Evolutionary conservation across 2,888 invertebrate species (phyloP).

Genomic region (Parelbella ahira): DNA sequence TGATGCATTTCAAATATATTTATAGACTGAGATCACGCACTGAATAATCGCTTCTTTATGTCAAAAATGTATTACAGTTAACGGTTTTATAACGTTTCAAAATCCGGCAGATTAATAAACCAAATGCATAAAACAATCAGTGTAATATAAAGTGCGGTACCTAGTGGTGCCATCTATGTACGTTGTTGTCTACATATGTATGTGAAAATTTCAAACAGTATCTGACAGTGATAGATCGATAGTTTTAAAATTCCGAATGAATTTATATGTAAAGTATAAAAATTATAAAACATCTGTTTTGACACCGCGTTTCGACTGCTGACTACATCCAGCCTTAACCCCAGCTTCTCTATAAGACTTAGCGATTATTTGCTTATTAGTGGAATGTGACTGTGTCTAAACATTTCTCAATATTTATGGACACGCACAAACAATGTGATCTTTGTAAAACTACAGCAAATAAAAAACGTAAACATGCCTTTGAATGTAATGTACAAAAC

Average conservation of each 20-base stretch:
- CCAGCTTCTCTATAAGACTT: not conserved
- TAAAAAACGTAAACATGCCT: constrained; percentile 48
- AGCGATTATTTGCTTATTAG: constrained; percentile 4
- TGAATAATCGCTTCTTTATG: constrained; percentile 11
- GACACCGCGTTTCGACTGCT: no score
- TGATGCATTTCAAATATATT: constrained; percentile 44
- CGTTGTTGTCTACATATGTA: no score
- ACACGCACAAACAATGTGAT: constrained; percentile 67
- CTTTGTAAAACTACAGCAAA: constrained; percentile 33
- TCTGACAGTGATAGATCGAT: no score
- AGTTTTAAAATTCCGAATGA: no score
- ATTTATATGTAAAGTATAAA: no score
- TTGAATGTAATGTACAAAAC: constrained; percentile 40
- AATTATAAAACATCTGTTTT: no score
- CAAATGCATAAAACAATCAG: no score
- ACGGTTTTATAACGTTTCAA: no score
- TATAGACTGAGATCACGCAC: constrained; percentile 28
- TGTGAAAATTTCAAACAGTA: no score
- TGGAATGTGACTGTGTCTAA: constrained; percentile 21
- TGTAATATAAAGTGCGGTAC: no score
- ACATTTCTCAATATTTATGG: constrained; percentile 31
- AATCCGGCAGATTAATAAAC: no score
- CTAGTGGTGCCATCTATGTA: no score
- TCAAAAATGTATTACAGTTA: constrained; percentile 1
- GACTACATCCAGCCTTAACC: constrained; percentile 1